Percentiles rank a stretch among this genome's conserved stretches.
phyloP scores from a whole-genome alignment of 2,888 invertebrate species.

The Dioctria linearis region DNA sequence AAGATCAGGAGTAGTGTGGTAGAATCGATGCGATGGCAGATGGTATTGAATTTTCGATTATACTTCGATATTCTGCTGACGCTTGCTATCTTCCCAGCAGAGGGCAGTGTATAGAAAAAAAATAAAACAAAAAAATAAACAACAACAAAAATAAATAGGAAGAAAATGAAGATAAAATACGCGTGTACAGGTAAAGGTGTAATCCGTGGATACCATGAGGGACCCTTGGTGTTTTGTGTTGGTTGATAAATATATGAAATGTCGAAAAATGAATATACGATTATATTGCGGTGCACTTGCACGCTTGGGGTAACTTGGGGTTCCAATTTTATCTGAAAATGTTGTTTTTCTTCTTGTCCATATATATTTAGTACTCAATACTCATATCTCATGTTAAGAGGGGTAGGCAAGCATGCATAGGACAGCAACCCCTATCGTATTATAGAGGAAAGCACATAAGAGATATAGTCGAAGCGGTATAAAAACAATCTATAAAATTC shows the following conservation, averaged over 20 bases:
- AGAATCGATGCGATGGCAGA: conserved; percentile 50
- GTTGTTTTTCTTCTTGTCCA: too few relatives aligned
- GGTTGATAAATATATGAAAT: conserved; percentile 21
- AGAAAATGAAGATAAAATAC: conserved; percentile 18
- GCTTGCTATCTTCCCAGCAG: conserved; percentile 24
- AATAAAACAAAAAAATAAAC: not conserved
- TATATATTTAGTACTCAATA: not conserved
- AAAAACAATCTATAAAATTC: conserved; percentile 9
- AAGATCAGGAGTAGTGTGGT: not conserved
- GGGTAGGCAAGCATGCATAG: not conserved
- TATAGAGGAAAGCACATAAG: conserved; percentile 8
- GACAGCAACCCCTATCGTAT: conserved; percentile 18
- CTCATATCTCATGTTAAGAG: not conserved
- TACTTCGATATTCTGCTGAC: conserved; percentile 18
- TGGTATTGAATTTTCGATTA: conserved; percentile 45
- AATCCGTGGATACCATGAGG: not conserved
- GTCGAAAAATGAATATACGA: not conserved
- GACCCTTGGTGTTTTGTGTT: conserved; percentile 1
- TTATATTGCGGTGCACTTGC: conserved; percentile 34
- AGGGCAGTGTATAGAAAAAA: not conserved
- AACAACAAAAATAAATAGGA: not conserved
- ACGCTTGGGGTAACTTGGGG: conserved; percentile 42
- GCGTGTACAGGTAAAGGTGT: conserved; percentile 12
- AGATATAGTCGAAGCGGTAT: not conserved
- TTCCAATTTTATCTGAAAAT: conserved; percentile 13